These are phyloP conservation scores for Ahaetulla prasina DNA, from an alignment of 2,113 vertebrate species.

Conservation along the genomic window DNA sequence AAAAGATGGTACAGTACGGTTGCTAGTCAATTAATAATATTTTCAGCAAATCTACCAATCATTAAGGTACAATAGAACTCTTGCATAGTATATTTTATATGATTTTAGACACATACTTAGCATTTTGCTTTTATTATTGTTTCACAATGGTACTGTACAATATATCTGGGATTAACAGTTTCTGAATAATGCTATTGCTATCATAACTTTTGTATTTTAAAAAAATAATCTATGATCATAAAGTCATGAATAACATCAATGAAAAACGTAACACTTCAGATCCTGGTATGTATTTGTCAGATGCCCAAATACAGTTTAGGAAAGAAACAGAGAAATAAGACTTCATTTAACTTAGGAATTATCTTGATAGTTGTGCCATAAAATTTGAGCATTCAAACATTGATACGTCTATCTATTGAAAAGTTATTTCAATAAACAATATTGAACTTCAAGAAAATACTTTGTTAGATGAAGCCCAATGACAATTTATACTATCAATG, in stretches of 20 bases:
- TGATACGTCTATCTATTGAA: background rate
- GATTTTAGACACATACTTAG: background rate
- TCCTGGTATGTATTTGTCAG: background rate
- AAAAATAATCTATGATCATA: background rate
- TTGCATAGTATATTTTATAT: background rate
- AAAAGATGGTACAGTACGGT: background rate
- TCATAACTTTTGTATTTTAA: background rate
- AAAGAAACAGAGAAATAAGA: background rate
- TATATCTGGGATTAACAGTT: background rate
- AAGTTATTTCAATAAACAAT: background rate
- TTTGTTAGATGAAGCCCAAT: background rate
- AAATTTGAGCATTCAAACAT: background rate
- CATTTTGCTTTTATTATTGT: background rate
- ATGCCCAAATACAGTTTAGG: background rate
- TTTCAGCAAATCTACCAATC: background rate
- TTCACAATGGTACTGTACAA: background rate
- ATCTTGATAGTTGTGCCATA: background rate
- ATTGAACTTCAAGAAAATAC: background rate
- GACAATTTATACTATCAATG: background rate
- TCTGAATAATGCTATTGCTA: background rate
- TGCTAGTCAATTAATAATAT: background rate
- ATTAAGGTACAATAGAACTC: background rate
- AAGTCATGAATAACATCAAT: background rate
- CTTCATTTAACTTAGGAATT: background rate
- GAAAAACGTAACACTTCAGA: background rate